These are phyloP conservation scores for Bagarius yarrelli DNA, from an alignment of 2,113 vertebrate genomes.

Conservation along the genomic window DNA sequence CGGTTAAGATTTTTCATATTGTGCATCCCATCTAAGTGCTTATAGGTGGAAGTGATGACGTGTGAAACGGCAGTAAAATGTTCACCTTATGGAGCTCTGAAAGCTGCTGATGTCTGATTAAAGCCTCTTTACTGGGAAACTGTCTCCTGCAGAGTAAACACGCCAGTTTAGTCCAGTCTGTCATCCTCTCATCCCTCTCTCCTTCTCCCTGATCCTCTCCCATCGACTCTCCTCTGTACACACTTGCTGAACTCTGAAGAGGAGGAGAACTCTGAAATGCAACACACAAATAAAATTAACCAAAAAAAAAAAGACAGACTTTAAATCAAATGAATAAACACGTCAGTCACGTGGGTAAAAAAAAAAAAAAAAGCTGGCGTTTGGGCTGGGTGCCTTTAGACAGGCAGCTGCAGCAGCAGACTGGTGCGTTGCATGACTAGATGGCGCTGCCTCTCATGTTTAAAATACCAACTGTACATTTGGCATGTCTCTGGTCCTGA, in stretches of 20 bases:
- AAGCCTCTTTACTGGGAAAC: constrained; percentile 88
- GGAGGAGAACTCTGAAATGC: constrained; percentile 61
- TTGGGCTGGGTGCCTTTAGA: too few species aligned
- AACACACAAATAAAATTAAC: not conserved
- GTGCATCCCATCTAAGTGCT: too few species aligned
- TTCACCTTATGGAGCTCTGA: constrained; percentile 87
- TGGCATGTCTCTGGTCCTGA: too few species aligned
- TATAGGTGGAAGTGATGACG: not conserved
- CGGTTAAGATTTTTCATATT: too few species aligned
- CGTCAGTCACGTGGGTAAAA: too few species aligned
- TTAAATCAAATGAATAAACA: too few species aligned
- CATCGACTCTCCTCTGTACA: constrained; percentile 84
- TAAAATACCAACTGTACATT: too few species aligned
- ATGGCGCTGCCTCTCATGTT: too few species aligned
- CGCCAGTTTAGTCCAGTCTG: constrained; percentile 87
- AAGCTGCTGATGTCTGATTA: constrained; percentile 87
- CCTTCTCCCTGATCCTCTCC: constrained; percentile 86
- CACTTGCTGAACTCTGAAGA: constrained; percentile 73
- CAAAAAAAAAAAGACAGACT: not conserved
- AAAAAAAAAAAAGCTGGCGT: too few species aligned
- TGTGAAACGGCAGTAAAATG: too few species aligned
- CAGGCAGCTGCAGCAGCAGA: too few species aligned
- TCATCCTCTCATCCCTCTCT: constrained; percentile 77
- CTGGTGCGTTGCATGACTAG: too few species aligned
- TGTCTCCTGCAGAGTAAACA: constrained; percentile 87